Evolutionary conservation across 2,113 vertebrate species (phyloP).

Genomic region (Cygnus buccinator): DNA sequence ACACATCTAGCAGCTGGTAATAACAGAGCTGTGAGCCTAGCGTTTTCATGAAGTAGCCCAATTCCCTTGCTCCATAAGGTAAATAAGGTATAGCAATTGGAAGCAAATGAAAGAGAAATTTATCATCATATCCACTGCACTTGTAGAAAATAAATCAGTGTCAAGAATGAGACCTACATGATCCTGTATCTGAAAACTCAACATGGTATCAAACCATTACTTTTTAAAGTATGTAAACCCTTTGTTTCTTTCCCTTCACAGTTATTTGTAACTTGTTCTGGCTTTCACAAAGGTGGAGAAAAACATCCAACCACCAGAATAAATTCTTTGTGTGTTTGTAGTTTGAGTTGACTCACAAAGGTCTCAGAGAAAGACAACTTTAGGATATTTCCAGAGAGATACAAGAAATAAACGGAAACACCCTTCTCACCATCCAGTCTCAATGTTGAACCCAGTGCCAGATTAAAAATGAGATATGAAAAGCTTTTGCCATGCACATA

Average conservation of each 20-base stretch:
- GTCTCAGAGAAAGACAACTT: background rate
- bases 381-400: too few species aligned
- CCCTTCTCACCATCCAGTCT: background rate
- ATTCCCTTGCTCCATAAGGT: background rate
- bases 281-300: background rate
- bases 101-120: background rate
- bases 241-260: background rate
- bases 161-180: background rate
- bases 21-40: background rate
- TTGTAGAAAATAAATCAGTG: background rate
- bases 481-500: background rate
- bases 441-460: background rate
- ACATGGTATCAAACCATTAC: background rate
- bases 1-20: background rate
- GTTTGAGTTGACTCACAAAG: background rate
- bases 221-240: background rate
- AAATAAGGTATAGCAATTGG: slow-evolving; percentile 12
- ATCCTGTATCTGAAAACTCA: background rate
- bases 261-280: background rate
- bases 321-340: background rate
- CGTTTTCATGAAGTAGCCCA: background rate
- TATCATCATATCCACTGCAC: background rate
- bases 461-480: background rate
- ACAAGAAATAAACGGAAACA: background rate
- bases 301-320: background rate